Conservation (phyloP, 2,888 invertebrate genomes). For the Aphidius colemani region DNA sequence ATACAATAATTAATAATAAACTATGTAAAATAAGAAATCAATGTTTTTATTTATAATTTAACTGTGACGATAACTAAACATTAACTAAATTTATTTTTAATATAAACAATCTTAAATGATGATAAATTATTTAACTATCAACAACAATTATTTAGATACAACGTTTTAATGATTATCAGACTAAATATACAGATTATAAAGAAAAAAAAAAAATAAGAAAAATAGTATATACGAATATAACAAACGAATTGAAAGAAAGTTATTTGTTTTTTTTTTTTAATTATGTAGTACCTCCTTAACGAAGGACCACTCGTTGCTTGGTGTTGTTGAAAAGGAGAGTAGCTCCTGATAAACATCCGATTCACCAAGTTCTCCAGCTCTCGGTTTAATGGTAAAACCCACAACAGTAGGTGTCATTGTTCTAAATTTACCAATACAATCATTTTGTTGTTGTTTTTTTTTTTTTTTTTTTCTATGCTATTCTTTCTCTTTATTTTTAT, state of each 20-base stretch:
- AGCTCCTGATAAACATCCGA: slow-evolving; percentile 59
- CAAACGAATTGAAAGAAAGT: slow-evolving; percentile 6
- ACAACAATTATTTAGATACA: too few relatives aligned
- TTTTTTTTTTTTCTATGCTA: too few relatives aligned
- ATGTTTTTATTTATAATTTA: too few relatives aligned
- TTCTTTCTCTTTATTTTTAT: too few relatives aligned
- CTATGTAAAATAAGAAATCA: too few relatives aligned
- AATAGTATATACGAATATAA: not conserved
- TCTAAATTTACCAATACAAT: slow-evolving; percentile 50
- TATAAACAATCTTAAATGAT: too few relatives aligned
- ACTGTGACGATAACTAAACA: too few relatives aligned
- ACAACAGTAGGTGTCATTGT: slow-evolving; percentile 53
- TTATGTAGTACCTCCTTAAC: slow-evolving; percentile 51
- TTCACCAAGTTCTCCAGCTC: slow-evolving; percentile 56
- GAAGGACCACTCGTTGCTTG: slow-evolving; percentile 57
- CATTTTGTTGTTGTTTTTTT: not conserved
- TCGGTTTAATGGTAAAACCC: slow-evolving; percentile 59
- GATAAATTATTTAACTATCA: too few relatives aligned
- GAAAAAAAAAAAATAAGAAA: too few relatives aligned
- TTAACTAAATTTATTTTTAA: too few relatives aligned
- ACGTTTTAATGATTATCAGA: too few relatives aligned
- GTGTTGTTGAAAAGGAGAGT: slow-evolving; percentile 58
- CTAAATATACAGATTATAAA: not conserved
- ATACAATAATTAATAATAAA: too few relatives aligned
- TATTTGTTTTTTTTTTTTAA: slow-evolving; percentile 1